Evolutionary conservation across 2,113 vertebrate species (phyloP).

Genomic region (Hymenochirus boettgeri): DNA sequence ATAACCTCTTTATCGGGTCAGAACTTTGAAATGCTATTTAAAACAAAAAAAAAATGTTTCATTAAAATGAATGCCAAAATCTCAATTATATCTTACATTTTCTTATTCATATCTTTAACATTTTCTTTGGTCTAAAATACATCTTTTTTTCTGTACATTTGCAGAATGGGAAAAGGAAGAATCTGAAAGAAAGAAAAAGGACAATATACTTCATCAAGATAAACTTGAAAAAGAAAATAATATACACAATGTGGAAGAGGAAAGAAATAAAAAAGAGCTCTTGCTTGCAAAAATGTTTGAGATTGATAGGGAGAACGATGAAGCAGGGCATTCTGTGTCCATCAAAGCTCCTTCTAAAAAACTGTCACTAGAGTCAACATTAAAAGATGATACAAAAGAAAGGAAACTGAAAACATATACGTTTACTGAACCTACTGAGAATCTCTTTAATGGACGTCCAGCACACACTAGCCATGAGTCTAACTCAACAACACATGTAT

Average conservation of each 20-base stretch:
- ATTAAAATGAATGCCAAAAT: too few relatives aligned
- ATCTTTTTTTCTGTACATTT: conserved; percentile 13
- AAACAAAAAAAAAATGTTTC: too few relatives aligned
- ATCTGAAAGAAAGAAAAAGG: conserved; percentile 55
- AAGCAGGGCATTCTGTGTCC: conserved; percentile 41
- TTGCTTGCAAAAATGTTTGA: conserved; percentile 84
- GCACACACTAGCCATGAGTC: conserved; percentile 45
- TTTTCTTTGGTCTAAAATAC: too few relatives aligned
- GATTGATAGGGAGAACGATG: conserved; percentile 68
- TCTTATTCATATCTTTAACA: too few relatives aligned
- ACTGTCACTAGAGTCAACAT: conserved; percentile 39
- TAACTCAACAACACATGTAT: conserved; percentile 46
- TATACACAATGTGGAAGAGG: conserved; percentile 45
- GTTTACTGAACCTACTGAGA: conserved; percentile 60
- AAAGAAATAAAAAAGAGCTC: conserved; percentile 67
- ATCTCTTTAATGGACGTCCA: conserved; percentile 49
- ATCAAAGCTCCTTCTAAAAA: conserved; percentile 41
- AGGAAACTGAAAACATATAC: conserved; percentile 54
- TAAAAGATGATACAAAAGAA: conserved; percentile 45
- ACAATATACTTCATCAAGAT: conserved; percentile 46
- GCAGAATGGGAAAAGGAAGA: conserved; percentile 67
- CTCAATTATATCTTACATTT: too few relatives aligned
- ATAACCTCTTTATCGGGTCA: too few relatives aligned
- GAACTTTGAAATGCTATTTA: too few relatives aligned
- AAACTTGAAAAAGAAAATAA: conserved; percentile 55